Base-by-base conservation (phyloP, 2,113 vertebrate genomes). In the Dicentrarchus labrax region DNA sequence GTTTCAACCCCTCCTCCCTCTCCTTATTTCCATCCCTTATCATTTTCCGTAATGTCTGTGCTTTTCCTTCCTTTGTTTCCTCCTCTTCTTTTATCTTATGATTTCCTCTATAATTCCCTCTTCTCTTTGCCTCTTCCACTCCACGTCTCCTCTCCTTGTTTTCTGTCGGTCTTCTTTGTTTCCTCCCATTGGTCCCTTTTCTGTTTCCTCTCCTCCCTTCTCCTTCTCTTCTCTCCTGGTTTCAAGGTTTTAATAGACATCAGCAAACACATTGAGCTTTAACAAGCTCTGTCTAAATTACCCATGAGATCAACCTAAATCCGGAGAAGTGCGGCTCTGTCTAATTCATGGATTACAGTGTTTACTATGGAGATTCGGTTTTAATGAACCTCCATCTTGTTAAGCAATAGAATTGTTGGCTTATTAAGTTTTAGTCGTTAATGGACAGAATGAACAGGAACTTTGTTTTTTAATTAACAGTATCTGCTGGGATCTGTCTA, bases 321-420 rank as follows among this genome's bases (percentile, higher is more conserved):
- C 87, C 59, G 30, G 75, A 56, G 81, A 24, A 81, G 80, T 73
- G 76, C 2, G 80, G 80, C 80, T 87, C 59, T 22, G 87, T 87
- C 89, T 87, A 89, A 87, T 84, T 83, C 77, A 67, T 86, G 92
- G 87, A 83, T 93, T 89, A 77, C 72, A 64, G 77, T 88, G 80
- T 91, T 91, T 83, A 91, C 88, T 84, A 19, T 68, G 66, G 82
- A 89, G 88, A 91, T 88, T 89, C 80, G 50, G 8, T 53, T 90
- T 83, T 90, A 90, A 91, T 86, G 86, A 91, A 77, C 39, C 48
- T 86, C 79, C 65, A 38, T 82, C 85, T 83, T 72, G 76, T 88
- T 79, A 76, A 76, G 82, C 74, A 69, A 80, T 60, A 24, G 41
- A 66, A 77, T 67, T 51, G 51, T 66, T 57, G 78, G 76, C 78